A percentile compares a stretch with the other conserved stretches of the same genome.
Conservation (phyloP, 2,888 invertebrate species). For the Brachylomia viminalis region DNA sequence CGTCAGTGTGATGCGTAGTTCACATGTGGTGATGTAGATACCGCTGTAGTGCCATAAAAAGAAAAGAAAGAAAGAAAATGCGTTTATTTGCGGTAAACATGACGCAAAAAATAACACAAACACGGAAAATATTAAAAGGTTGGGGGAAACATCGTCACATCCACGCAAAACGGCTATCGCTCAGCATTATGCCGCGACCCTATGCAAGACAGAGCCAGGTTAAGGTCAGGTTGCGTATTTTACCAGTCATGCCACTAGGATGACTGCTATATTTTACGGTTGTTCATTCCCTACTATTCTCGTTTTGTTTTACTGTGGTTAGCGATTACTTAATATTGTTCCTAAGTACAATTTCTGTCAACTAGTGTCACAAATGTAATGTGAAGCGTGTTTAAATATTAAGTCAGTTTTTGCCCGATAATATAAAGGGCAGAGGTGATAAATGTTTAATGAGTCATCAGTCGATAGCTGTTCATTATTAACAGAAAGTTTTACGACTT, state of each 20-base stretch:
- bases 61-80: too few species aligned
- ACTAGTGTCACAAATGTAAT: not conserved
- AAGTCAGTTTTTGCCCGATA: conserved; percentile 34
- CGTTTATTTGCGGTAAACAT: too few species aligned
- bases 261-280: not conserved
- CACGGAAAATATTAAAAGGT: too few species aligned
- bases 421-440: conserved; percentile 23
- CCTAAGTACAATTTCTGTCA: not conserved
- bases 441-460: not conserved
- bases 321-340: not conserved
- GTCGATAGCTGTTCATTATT: conserved; percentile 14
- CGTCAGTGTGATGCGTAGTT: too few species aligned
- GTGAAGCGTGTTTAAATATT: not conserved
- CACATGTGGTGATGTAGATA: too few species aligned
- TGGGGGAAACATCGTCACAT: too few species aligned
- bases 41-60: too few species aligned
- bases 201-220: too few species aligned
- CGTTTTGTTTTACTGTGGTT: not conserved
- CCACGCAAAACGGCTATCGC: too few species aligned
- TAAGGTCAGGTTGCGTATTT: not conserved
- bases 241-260: not conserved
- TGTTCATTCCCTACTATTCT: not conserved
- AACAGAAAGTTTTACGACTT: not conserved
- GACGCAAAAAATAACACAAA: too few species aligned
- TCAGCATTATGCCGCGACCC: too few species aligned